Evolutionary conservation across 2,113 vertebrate genomes (phyloP).

Genomic region (Podarcis muralis): DNA sequence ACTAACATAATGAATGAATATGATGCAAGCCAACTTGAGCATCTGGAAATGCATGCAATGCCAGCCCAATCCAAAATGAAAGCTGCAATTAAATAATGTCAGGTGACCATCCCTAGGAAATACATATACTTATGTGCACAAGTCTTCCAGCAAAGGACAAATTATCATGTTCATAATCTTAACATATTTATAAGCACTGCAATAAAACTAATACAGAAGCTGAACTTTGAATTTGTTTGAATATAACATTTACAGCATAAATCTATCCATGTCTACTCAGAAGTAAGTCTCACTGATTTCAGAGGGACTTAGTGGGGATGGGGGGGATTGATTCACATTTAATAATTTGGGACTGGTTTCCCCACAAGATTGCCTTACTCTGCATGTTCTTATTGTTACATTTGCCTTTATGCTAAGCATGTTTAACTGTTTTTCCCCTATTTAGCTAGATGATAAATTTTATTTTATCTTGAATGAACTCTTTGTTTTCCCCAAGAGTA

Average conservation of each 20-base stretch:
- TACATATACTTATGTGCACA: background rate
- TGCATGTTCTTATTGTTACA: too few species aligned
- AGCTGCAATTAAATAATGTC: background rate
- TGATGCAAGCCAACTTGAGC: background rate
- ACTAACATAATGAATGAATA: background rate
- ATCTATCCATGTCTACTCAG: background rate
- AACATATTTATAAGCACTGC: background rate
- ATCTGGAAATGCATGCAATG: background rate
- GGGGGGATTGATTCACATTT: too few species aligned
- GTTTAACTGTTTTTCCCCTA: too few species aligned
- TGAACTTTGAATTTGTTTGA: slow-evolving; percentile 9
- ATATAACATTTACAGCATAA: slow-evolving; percentile 23
- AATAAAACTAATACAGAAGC: background rate
- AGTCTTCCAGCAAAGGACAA: background rate
- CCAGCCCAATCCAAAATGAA: background rate
- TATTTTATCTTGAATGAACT: background rate
- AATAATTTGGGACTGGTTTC: too few species aligned
- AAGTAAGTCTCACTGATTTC: too few species aligned
- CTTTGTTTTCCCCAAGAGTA: slow-evolving; percentile 55
- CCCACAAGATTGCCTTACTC: too few species aligned
- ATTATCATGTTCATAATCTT: background rate
- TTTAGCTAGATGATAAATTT: too few species aligned
- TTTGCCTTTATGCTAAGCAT: too few species aligned
- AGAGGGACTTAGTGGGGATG: too few species aligned
- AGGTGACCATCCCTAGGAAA: background rate